These are phyloP conservation scores for Sardina pilchardus DNA, from an alignment of 2,113 vertebrate species.

Conservation along the genomic window DNA sequence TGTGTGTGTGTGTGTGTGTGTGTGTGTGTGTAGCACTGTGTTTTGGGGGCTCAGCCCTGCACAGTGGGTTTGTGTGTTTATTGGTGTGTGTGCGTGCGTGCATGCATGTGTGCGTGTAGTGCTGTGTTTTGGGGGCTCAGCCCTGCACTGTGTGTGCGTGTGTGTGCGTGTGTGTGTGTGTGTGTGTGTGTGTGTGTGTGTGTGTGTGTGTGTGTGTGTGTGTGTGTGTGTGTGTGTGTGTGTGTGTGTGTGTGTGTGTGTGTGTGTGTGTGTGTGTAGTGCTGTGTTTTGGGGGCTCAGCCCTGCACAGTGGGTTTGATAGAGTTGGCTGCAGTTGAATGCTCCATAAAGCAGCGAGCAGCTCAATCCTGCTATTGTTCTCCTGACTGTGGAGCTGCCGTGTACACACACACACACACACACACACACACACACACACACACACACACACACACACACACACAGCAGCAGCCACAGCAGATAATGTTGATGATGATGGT, in stretches of 20 bases:
- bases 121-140: no score
- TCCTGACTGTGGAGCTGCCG: conserved; percentile 52
- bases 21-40: background rate
- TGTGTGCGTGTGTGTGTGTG: conserved; percentile 40
- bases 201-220: conserved; percentile 31
- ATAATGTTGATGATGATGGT: no score
- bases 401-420: conserved; percentile 19
- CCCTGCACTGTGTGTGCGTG: no score
- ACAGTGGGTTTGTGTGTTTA: no score
- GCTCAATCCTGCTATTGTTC: background rate
- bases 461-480: background rate
- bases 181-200: conserved; percentile 37
- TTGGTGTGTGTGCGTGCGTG: no score
- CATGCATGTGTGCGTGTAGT: no score
- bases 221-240: background rate
- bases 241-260: background rate
- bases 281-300: conserved; percentile 36
- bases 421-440: conserved; percentile 40
- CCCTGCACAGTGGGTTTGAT: conserved; percentile 68
- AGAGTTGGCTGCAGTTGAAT: conserved; percentile 70
- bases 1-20: no score
- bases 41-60: no score
- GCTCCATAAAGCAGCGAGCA: conserved; percentile 47
- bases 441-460: conserved; percentile 32
- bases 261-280: background rate